Conservation (phyloP, 92 coral and sea anemone species). For the Actinernus sp. region DNA sequence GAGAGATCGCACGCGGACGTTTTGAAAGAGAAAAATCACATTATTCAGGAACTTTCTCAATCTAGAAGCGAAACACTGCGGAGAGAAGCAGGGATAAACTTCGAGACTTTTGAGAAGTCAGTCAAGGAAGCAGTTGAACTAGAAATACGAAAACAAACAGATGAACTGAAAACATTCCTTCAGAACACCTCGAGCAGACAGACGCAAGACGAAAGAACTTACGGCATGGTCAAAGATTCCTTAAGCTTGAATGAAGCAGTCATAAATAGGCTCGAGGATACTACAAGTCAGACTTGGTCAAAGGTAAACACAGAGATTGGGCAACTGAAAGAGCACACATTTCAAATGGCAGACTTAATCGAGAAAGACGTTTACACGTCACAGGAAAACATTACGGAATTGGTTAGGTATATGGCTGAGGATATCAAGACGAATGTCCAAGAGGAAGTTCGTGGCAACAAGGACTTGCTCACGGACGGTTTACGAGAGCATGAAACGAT, state of each 20-base stretch:
- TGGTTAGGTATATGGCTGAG: slow-evolving; percentile 1
- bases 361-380: slow-evolving; percentile 39
- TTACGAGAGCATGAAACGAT: slow-evolving; percentile 11
- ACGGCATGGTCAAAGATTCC: slow-evolving; percentile 8
- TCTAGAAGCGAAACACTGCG: neutral
- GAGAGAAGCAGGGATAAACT: neutral
- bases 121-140: slow-evolving; percentile 6
- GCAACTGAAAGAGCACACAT: slow-evolving; percentile 37
- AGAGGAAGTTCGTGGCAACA: slow-evolving; percentile 12
- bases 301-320: slow-evolving; percentile 19
- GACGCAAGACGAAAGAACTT: neutral
- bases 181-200: neutral
- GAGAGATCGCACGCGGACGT: slow-evolving; percentile 22
- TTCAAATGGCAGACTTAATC: slow-evolving; percentile 40
- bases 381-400: slow-evolving; percentile 19
- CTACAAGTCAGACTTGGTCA: slow-evolving; percentile 13
- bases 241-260: slow-evolving; percentile 15
- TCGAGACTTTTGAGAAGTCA: neutral
- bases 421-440: slow-evolving; percentile 8
- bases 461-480: slow-evolving; percentile 15
- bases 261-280: slow-evolving; percentile 12
- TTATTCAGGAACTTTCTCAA: slow-evolving; percentile 11
- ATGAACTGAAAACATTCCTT: slow-evolving; percentile 13
- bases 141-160: neutral
- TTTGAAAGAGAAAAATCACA: slow-evolving; percentile 17